Evolutionary conservation across 1,140 invertebrate genomes (phyloP).

Genomic region (Triops cancriformis): DNA sequence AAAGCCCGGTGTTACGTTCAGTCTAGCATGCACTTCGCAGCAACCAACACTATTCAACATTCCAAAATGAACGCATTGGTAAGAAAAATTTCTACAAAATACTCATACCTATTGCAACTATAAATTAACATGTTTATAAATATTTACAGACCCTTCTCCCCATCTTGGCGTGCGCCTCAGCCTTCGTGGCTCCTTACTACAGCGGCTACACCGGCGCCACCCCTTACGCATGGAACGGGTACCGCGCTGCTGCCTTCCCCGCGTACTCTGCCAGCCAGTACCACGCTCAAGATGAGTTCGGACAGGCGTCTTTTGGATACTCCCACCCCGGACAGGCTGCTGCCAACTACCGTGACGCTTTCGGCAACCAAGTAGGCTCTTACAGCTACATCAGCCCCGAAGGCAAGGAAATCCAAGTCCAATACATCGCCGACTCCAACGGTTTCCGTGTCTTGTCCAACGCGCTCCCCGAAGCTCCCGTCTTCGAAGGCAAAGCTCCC

Average conservation of each 20-base stretch:
- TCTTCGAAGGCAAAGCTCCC: neutral
- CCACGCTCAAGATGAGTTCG: slow-evolving; percentile 34
- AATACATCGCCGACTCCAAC: slow-evolving; percentile 37
- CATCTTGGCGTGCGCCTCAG: slow-evolving; percentile 22
- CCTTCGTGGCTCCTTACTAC: neutral
- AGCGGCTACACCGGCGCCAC: neutral
- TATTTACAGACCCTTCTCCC: slow-evolving; percentile 2
- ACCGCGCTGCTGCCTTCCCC: slow-evolving; percentile 14
- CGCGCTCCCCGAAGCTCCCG: slow-evolving; percentile 31
- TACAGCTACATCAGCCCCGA: slow-evolving; percentile 41
- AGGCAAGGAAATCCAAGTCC: slow-evolving; percentile 36
- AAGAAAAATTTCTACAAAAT: neutral
- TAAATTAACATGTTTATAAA: neutral
- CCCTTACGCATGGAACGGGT: neutral
- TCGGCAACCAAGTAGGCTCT: slow-evolving; percentile 38
- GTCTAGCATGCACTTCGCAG: neutral
- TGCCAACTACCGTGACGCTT: slow-evolving; percentile 32
- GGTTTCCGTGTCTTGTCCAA: slow-evolving; percentile 34
- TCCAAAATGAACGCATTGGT: slow-evolving; percentile 13
- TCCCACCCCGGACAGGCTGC: slow-evolving; percentile 33
- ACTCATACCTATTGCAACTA: neutral
- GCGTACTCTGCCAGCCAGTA: slow-evolving; percentile 29
- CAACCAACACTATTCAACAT: neutral
- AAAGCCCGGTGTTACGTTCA: neutral
- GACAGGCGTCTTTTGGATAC: slow-evolving; percentile 32